Evolutionary conservation across 2,113 vertebrate species (phyloP).

Genomic region (Caranx ignobilis): DNA sequence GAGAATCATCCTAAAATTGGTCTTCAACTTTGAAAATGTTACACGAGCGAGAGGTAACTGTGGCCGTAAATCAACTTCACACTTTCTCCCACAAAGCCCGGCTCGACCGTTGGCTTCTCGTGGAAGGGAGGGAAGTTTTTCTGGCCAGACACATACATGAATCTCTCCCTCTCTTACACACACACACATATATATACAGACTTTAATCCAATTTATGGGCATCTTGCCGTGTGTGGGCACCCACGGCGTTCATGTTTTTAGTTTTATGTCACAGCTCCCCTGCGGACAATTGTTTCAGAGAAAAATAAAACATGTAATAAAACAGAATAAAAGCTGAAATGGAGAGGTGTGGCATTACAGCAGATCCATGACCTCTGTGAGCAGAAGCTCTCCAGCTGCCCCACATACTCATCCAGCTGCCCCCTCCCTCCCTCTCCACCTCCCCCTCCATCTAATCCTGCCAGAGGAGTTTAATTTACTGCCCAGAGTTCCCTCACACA

Average conservation of each 20-base stretch:
- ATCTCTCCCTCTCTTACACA: background rate
- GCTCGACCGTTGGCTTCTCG: constrained; percentile 39
- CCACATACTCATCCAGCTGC: constrained; percentile 60
- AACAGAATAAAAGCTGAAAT: constrained; percentile 44
- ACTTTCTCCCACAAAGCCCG: constrained; percentile 57
- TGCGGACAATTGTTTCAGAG: constrained; percentile 42
- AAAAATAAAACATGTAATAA: constrained; percentile 40
- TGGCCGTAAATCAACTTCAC: constrained; percentile 70
- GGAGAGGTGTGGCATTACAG: constrained; percentile 57
- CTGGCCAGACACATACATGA: background rate
- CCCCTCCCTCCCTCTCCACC: constrained; percentile 49
- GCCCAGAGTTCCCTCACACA: constrained; percentile 81
- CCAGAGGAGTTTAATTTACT: constrained; percentile 85
- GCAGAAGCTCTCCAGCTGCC: constrained; percentile 49
- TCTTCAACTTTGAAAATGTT: constrained; percentile 77
- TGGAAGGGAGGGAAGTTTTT: constrained; percentile 9
- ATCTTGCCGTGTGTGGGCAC: constrained; percentile 8
- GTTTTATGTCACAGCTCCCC: background rate
- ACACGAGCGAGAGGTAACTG: constrained; percentile 71
- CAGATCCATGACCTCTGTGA: constrained; percentile 66
- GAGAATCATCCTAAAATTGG: constrained; percentile 79
- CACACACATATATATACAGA: background rate
- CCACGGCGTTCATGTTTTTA: constrained; percentile 2
- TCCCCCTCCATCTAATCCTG: constrained; percentile 79
- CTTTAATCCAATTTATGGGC: constrained; percentile 28